Evolutionary conservation across 2,797 vertebrate genomes (phyloP), one percentile per base, ranked within the genome.

Genomic region (Atherinosoma microstoma): DNA sequence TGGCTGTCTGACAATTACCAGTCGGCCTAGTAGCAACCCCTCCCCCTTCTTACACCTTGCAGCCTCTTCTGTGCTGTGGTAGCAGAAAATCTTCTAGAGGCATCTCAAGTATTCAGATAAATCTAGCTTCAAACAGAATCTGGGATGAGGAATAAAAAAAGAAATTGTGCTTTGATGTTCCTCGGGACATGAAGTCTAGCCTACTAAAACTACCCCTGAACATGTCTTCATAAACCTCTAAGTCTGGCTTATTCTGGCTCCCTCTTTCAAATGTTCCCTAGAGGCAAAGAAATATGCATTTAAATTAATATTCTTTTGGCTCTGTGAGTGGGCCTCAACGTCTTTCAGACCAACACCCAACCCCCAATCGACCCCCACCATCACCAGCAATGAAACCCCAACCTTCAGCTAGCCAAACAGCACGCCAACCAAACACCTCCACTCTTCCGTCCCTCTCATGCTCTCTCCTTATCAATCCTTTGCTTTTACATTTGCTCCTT

Each of bases 71-170:
- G 67, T 77, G 79, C 56, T 70, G 57, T 67, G 38, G 61, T 63
- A 40, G 75, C 67, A 64, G 67, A 85, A 61, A 66, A 62, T 73
- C 62, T 49, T 40, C 54, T 16, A 3, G 73, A 90, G 73, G 76
- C 67, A 64, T 66, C n/a, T 2, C 40, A 75, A 70, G 27, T 38
- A 51, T 67, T 78, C 11, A 3, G 8, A 69, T 57, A 85, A 81
- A 84, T 72, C 32, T 47, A 73, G 22, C 82, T 83, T 91, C 84
- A 82, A 89, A 88, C 64, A 82, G 76, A 88, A 83, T 79, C 36
- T 7, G 32, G 24, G 36, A 71, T 34, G 57, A 36, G 57, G 38
- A 80, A 75, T 67, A 9, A 49, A 56, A 56, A 58, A 74, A 69
- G 51, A 71, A 82, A 84, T 57, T 75, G 27, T 49, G 70, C 79